A percentile compares a stretch with the other conserved stretches of the same genome.
These are phyloP conservation scores for Bursaphelenchus okinawaensis DNA, from an alignment of 2,888 invertebrate species.

Conservation along the genomic window DNA sequence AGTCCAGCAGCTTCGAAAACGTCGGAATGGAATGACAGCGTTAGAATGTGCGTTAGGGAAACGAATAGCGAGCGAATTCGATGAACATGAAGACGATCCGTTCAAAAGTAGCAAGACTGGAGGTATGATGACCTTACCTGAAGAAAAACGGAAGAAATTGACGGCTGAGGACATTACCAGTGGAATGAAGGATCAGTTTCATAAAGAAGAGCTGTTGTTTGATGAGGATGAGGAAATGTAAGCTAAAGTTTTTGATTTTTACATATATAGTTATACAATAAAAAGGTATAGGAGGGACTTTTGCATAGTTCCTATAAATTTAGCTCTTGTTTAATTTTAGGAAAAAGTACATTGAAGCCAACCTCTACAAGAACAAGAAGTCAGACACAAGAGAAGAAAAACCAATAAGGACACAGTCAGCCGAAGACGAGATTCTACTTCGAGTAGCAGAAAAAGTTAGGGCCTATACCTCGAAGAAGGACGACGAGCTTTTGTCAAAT, in stretches of 20 bases:
- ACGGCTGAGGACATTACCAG: slow-evolving; percentile 49
- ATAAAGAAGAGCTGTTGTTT: slow-evolving; percentile 50
- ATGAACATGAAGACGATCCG: slow-evolving; percentile 36
- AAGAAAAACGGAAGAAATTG: slow-evolving; percentile 42
- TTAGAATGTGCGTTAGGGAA: slow-evolving; percentile 55
- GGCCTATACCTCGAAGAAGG: slow-evolving; percentile 73
- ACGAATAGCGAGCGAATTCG: slow-evolving; percentile 33
- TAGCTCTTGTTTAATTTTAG: slow-evolving; percentile 19
- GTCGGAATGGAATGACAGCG: slow-evolving; percentile 49
- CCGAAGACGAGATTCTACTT: slow-evolving; percentile 63
- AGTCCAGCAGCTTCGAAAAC: slow-evolving; percentile 44
- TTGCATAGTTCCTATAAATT: not conserved
- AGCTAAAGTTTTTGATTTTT: slow-evolving; percentile 4
- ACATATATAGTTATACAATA: slow-evolving; percentile 7
- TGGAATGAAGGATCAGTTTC: slow-evolving; percentile 54
- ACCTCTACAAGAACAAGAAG: slow-evolving; percentile 18
- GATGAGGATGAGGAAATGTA: slow-evolving; percentile 54
- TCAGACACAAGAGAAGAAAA: slow-evolving; percentile 39
- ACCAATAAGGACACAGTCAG: slow-evolving; percentile 38
- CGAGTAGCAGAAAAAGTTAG: slow-evolving; percentile 81
- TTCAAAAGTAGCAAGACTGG: slow-evolving; percentile 43
- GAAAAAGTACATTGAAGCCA: slow-evolving; percentile 44
- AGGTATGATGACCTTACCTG: slow-evolving; percentile 42
- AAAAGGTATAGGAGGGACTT: slow-evolving; percentile 37
- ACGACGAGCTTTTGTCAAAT: slow-evolving; percentile 98